Evolutionary conservation across 2,797 vertebrate species (phyloP), one percentile per base, ranked within the genome.

Genomic region (Liparis tanakae): DNA sequence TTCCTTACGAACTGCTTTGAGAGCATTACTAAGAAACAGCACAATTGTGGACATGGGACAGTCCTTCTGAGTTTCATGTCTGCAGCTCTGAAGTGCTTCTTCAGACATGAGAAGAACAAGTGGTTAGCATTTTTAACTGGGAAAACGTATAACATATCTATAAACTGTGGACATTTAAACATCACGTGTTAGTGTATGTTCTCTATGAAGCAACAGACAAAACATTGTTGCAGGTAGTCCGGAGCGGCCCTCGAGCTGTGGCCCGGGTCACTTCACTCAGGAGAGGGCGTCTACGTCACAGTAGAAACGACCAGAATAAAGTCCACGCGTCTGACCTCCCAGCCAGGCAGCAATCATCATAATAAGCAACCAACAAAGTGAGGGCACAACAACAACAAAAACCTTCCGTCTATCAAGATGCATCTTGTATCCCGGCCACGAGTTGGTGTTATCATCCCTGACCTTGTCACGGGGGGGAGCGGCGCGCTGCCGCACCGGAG

Each of bases 281-380:
- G 33, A 34, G 34, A 46, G 36, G 22, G 33, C 33, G 30, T 4
- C 39, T 41, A 84, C 76, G 74, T 79, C 80, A 63, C 67, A 20
- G 55, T 10, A 51, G 69, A 84, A 86, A 64, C 33, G 7, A 30
- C 67, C 50, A 58, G 72, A 80, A 22, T 34, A 22, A 66, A 43
- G 9, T 54, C 43, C 10, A 44, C 20, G 20, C 13, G 57, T 14
- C 30, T 20, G 25, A 14, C 8, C 41, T 43, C 33, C 33, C 22
- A 62, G 30, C 9, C 37, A 15, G 39, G 9, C 36, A 7, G 18
- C 7, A 15, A 18, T 2, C 4, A 9, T 51, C 37, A 22, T 20
- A n/a, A 43, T 17, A 1, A 51, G 10, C 5, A n/a, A 30, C 1
- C 8, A 18, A 13, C 9, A 41, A 10, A 14, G 18, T 8, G 15